These are phyloP conservation scores for Achlya flavicornis DNA, from an alignment of 2,888 invertebrate genomes.

Conservation along the genomic window DNA sequence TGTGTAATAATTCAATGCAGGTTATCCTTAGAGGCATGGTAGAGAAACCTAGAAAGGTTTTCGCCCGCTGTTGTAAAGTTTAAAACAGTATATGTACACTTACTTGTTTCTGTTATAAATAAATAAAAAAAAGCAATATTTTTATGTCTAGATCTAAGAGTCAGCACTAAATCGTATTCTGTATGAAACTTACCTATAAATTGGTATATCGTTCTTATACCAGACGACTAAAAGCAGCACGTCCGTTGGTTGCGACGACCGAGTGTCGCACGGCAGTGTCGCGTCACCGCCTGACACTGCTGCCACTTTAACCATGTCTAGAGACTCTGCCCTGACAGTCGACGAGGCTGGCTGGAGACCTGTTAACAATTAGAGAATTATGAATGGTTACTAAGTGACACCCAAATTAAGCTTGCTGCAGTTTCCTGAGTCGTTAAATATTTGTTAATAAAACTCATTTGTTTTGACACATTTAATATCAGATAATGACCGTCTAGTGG, in stretches of 20 bases:
- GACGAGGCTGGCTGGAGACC: constrained; percentile 61
- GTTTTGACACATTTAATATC: too few relatives aligned
- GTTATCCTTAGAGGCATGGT: too few relatives aligned
- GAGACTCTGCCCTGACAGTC: constrained; percentile 73
- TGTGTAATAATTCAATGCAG: too few relatives aligned
- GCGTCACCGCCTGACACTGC: constrained; percentile 92
- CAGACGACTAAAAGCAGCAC: constrained; percentile 93
- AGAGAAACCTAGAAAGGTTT: too few relatives aligned
- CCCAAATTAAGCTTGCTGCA: not conserved
- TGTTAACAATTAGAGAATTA: constrained; percentile 45
- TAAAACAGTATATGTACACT: too few relatives aligned
- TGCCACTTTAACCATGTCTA: constrained; percentile 85
- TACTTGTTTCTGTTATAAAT: too few relatives aligned
- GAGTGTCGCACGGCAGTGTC: constrained; percentile 93
- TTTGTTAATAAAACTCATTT: not conserved
- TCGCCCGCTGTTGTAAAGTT: too few relatives aligned
- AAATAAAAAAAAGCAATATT: too few relatives aligned
- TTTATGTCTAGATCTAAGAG: too few relatives aligned
- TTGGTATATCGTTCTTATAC: constrained; percentile 95
- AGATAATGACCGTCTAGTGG: too few relatives aligned
- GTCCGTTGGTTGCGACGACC: constrained; percentile 90
- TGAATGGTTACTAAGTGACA: constrained; percentile 6
- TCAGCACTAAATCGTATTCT: not conserved
- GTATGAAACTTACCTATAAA: constrained; percentile 89
- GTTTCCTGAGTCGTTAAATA: too few relatives aligned